Evolutionary conservation across 2,113 vertebrate genomes (phyloP).

Genomic region (Oryzias woworae): DNA sequence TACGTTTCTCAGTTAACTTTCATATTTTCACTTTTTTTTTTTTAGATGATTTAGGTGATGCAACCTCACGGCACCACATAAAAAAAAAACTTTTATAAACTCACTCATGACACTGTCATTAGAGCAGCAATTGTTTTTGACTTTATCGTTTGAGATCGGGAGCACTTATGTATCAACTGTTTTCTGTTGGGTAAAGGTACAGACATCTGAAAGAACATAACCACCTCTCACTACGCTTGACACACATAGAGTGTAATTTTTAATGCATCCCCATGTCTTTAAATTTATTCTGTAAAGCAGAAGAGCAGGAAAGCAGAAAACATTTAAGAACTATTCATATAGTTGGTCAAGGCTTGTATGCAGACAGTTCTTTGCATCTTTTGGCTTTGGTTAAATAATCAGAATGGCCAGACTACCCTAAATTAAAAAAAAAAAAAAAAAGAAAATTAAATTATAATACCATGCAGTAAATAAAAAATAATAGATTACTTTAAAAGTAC

Average conservation of each 20-base stretch:
- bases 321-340: not conserved
- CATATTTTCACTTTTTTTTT: no score
- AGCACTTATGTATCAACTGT: slow-evolving; percentile 27
- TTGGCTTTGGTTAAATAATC: no score
- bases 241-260: slow-evolving; percentile 33
- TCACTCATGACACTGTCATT: not conserved
- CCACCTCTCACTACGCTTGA: slow-evolving; percentile 63
- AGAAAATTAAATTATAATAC: no score
- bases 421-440: no score
- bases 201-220: slow-evolving; percentile 25
- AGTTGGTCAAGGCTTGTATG: not conserved
- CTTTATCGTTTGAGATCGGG: slow-evolving; percentile 30
- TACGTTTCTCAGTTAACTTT: no score
- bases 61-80: no score
- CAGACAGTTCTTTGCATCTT: not conserved
- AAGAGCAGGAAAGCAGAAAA: not conserved
- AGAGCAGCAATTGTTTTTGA: slow-evolving; percentile 8
- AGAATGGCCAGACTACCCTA: no score
- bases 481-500: no score
- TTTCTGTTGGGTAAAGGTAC: slow-evolving; percentile 16
- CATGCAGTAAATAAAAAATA: no score
- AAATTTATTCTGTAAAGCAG: not conserved
- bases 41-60: no score
- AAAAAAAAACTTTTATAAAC: no score
- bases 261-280: slow-evolving; percentile 10